Evolutionary conservation across 2,113 vertebrate species (phyloP).

Genomic region (Alethe diademata): DNA sequence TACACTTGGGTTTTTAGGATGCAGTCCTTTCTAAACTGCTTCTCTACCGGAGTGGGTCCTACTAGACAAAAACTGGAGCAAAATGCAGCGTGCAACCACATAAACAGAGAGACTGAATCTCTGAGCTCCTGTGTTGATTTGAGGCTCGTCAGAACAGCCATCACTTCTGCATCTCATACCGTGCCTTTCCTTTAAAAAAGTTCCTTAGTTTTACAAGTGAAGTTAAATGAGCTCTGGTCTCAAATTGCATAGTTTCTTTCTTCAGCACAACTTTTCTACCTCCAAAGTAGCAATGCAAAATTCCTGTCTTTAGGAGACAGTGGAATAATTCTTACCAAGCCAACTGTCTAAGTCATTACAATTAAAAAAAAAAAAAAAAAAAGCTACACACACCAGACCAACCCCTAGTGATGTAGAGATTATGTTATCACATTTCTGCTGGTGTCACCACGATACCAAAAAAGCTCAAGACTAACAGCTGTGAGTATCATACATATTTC

Average conservation of each 20-base stretch:
- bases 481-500: background rate
- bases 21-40: background rate
- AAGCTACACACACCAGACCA: background rate
- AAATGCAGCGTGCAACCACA: background rate
- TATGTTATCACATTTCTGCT: conserved; percentile 38
- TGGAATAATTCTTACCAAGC: background rate
- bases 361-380: background rate
- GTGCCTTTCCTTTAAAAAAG: background rate
- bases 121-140: fast-evolving
- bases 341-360: background rate
- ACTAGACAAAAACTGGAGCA: background rate
- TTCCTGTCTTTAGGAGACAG: background rate
- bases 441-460: conserved; percentile 4
- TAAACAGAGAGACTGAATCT: background rate
- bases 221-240: background rate
- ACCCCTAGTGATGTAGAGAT: background rate
- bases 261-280: background rate
- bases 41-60: background rate
- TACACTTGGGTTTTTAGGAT: background rate
- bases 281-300: background rate
- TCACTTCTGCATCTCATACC: background rate
- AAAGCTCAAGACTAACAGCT: conserved; percentile 43
- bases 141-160: background rate
- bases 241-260: background rate
- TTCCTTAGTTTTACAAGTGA: background rate